Evolutionary conservation across 2,797 vertebrate species (phyloP).

Genomic region (Malurus leucopterus): DNA sequence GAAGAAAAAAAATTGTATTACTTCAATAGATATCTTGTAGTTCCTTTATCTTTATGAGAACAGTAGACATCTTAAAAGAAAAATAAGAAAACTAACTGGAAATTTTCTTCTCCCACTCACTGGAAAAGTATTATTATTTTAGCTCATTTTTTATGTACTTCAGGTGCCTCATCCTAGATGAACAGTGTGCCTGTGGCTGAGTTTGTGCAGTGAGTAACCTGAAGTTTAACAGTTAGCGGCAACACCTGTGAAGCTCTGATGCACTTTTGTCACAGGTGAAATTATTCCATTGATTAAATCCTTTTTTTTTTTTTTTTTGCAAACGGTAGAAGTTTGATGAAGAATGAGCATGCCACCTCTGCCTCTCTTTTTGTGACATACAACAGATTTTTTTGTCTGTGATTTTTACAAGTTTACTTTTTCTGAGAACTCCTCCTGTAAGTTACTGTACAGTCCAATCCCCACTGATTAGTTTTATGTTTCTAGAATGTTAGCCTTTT

Average conservation of each 20-base stretch:
- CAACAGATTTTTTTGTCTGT: background rate
- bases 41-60: background rate
- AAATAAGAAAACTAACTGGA: background rate
- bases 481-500: background rate
- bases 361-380: background rate
- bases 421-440: background rate
- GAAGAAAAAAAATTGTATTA: rapidly evolving
- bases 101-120: background rate
- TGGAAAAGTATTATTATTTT: background rate
- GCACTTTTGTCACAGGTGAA: background rate
- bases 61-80: background rate
- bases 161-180: background rate
- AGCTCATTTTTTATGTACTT: background rate
- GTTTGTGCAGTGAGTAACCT: background rate
- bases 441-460: background rate
- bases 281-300: background rate
- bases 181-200: background rate
- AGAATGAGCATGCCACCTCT: background rate
- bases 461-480: background rate
- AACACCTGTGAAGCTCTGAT: background rate
- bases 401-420: background rate
- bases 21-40: background rate
- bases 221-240: background rate
- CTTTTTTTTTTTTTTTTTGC: background rate
- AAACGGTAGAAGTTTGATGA: background rate